A percentile compares a stretch with the other conserved stretches of the same genome.
Conservation (phyloP, 2,888 invertebrate genomes). For the Hyppa rectilinea region DNA sequence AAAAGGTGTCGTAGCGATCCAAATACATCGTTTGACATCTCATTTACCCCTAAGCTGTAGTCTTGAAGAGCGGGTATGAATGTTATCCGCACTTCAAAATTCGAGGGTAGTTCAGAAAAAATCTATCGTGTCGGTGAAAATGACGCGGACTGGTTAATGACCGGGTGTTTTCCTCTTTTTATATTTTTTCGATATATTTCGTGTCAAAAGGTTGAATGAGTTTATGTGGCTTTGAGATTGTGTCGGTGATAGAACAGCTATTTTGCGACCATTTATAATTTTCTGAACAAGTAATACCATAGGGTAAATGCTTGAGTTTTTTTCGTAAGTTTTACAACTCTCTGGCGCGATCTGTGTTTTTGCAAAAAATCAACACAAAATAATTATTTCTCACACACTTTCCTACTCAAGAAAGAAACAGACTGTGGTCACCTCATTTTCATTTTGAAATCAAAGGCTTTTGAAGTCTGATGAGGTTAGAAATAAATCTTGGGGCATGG, state of each 20-base stretch:
- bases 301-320: not conserved
- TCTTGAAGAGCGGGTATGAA: conserved; percentile 20
- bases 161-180: conserved; percentile 8
- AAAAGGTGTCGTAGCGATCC: conserved; percentile 28
- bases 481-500: no score
- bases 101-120: conserved; percentile 32
- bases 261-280: not conserved
- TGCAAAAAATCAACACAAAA: conserved; percentile 5
- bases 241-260: not conserved
- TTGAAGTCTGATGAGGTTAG: not conserved
- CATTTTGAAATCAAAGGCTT: conserved; percentile 15
- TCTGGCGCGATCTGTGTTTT: not conserved
- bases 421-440: not conserved
- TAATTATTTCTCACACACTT: conserved; percentile 3
- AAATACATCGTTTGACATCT: conserved; percentile 44
- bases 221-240: conserved; percentile 8
- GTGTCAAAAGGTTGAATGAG: not conserved
- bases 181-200: conserved; percentile 35
- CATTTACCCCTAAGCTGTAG: conserved; percentile 46
- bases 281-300: not conserved
- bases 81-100: conserved; percentile 41
- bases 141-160: conserved; percentile 29
- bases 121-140: conserved; percentile 24
- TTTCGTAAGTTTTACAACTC: not conserved
- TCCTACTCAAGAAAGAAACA: conserved; percentile 36